Evolutionary conservation across 2,797 vertebrate species (phyloP).

Genomic region (Xenopus petersii): DNA sequence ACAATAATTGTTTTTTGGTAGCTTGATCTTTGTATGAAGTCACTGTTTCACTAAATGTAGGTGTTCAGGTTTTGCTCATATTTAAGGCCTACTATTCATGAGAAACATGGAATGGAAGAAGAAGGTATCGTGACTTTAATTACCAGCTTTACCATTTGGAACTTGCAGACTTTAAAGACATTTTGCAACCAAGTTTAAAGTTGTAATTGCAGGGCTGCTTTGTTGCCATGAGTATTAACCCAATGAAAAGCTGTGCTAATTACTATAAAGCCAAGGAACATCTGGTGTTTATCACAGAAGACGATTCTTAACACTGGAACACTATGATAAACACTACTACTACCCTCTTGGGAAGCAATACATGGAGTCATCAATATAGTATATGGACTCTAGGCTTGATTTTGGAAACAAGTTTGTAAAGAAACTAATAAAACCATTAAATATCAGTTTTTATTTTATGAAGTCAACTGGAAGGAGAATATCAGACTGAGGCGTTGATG

Average conservation of each 20-base stretch:
- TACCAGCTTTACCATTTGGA: slow-evolving; percentile 9
- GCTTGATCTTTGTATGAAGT: too few species aligned
- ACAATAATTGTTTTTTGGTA: too few species aligned
- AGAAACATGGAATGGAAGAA: too few species aligned
- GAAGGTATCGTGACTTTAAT: background rate
- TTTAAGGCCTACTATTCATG: too few species aligned
- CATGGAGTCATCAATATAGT: background rate
- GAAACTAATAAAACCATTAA: too few species aligned
- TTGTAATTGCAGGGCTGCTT: slow-evolving; percentile 7
- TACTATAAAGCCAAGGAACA: slow-evolving; percentile 14
- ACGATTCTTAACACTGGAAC: background rate
- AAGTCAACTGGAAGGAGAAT: background rate
- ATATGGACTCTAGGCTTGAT: background rate
- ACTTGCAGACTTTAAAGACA: background rate
- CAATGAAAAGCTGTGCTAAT: slow-evolving; percentile 30
- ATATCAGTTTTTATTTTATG: background rate
- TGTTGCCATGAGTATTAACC: slow-evolving; percentile 1
- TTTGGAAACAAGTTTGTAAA: background rate
- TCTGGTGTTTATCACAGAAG: slow-evolving; percentile 20
- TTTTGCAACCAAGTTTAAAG: background rate
- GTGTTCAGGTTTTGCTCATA: too few species aligned
- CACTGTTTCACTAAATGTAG: too few species aligned
- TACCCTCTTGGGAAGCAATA: background rate
- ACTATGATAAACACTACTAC: background rate
- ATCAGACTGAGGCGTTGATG: slow-evolving; percentile 10